Conservation (phyloP, 1,140 invertebrate genomes). For the Tyrophagus putrescentiae region DNA sequence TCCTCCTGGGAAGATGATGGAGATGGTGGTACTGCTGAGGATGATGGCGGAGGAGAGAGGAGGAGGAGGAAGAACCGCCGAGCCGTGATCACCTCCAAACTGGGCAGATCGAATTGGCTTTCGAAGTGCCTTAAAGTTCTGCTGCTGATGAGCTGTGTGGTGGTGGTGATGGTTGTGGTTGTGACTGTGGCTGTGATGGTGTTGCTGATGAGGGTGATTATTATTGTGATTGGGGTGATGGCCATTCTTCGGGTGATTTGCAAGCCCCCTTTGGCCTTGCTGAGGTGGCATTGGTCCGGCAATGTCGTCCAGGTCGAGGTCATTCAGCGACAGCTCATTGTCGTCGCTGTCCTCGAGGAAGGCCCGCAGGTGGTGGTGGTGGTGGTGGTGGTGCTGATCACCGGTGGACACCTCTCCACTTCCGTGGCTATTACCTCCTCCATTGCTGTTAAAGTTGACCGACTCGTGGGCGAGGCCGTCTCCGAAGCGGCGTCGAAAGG, state of each 20-base stretch:
- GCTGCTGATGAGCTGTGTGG: too few relatives aligned
- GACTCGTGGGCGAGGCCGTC: background rate
- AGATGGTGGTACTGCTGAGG: too few relatives aligned
- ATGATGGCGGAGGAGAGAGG: too few relatives aligned
- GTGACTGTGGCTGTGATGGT: background rate
- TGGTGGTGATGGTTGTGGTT: background rate
- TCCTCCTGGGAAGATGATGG: too few relatives aligned
- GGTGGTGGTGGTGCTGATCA: too few relatives aligned
- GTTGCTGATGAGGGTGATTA: too few relatives aligned
- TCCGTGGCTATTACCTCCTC: too few relatives aligned
- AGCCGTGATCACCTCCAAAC: too few relatives aligned
- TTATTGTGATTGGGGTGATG: background rate
- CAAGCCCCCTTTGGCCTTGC: background rate
- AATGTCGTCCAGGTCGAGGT: conserved; percentile 9
- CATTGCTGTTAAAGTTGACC: conserved; percentile 4
- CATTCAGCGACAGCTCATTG: conserved; percentile 4
- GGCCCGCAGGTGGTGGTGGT: too few relatives aligned
- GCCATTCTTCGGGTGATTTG: background rate
- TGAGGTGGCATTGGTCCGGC: background rate
- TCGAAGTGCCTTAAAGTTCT: too few relatives aligned
- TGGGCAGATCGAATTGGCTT: background rate
- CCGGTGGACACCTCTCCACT: too few relatives aligned
- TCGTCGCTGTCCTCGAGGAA: background rate
- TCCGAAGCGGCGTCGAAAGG: conserved; percentile 22
- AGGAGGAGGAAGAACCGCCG: too few relatives aligned